Evolutionary conservation across 2,888 invertebrate species (phyloP), one percentile per base, ranked within the genome.

Genomic region (Drosophila mimetica): DNA sequence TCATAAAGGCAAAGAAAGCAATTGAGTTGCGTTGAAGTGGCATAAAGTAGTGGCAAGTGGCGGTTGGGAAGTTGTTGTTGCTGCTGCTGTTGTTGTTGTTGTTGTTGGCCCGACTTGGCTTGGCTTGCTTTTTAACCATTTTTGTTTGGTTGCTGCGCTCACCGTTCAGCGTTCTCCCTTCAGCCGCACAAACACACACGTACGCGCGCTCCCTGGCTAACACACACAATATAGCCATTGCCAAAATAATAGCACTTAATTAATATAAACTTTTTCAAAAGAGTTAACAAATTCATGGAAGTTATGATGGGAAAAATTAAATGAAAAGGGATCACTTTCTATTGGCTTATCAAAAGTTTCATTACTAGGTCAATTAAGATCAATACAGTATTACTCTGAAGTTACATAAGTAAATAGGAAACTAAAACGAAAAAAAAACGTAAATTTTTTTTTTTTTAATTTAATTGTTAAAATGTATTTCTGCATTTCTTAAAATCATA

Each of bases 21-120:
- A 86, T 84, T 86, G 82, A 84, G 87, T 83, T 83, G 87, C 79
- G 83, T 86, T 83, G 87, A 83, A 84, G 83, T 87, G 86, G 84
- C 87, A 87, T 87, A 87, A 87, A 84, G 86, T 84, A 84, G 83
- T 82, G 70, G 75, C 82, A 86, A 82, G 82, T 86, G 81, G 84
- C 69, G 65, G 72, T 53, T 71, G 71, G 47, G 59, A 61, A 63
- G 82, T 55, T 55, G 50, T 39, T 36, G 48, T 50, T 61, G 72
- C 47, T 39, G 60, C 52, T 52, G 59, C 22, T 22, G 22, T 4
- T 22, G 28, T 9, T 28, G 28, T 11, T 36, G 57, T 46, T 61
- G 72, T 42, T 42, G 58, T 60, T 52, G 59, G 20, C 57, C 36
- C 14, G 37, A 41, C 52, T 59, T 71, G 70, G 61, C 69, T 69